These are phyloP conservation scores for Semnornis frantzii DNA, from an alignment of 2,113 vertebrate genomes.

Conservation along the genomic window DNA sequence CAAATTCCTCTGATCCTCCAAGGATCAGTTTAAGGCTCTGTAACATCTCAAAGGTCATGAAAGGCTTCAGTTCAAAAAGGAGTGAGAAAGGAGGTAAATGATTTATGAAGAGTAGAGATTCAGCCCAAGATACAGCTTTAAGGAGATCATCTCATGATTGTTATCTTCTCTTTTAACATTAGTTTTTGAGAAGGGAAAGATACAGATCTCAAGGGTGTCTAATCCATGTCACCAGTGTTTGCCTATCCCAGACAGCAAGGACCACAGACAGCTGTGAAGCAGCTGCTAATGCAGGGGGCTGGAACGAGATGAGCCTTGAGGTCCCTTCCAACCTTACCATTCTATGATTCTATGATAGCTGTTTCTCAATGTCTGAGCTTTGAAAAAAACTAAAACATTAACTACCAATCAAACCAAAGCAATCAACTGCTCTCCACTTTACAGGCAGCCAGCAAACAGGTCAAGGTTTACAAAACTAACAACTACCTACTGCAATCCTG, in stretches of 20 bases:
- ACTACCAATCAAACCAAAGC: not conserved
- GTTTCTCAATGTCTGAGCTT: not conserved
- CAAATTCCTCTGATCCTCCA: not conserved
- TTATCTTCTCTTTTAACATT: not conserved
- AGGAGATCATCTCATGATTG: not conserved
- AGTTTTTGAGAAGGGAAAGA: not conserved
- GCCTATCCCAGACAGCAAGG: not conserved
- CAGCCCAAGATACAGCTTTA: not conserved
- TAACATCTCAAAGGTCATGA: not conserved
- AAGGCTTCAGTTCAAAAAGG: not conserved
- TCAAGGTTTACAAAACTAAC: not conserved
- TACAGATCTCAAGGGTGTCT: not conserved
- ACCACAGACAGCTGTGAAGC: not conserved
- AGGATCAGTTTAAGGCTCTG: not conserved
- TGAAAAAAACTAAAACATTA: not conserved
- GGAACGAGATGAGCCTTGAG: no score
- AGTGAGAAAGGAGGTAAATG: not conserved
- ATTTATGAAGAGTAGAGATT: slow-evolving; percentile 3
- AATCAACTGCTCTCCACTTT: not conserved
- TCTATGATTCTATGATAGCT: not conserved
- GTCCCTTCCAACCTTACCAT: no score
- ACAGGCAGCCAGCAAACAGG: not conserved
- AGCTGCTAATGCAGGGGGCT: not conserved
- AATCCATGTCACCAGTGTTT: not conserved
- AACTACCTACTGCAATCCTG: not conserved